Percentiles rank a stretch among this genome's conserved stretches.
phyloP scores from a whole-genome alignment of 2,888 invertebrate genomes.

The Polietes domitor region DNA sequence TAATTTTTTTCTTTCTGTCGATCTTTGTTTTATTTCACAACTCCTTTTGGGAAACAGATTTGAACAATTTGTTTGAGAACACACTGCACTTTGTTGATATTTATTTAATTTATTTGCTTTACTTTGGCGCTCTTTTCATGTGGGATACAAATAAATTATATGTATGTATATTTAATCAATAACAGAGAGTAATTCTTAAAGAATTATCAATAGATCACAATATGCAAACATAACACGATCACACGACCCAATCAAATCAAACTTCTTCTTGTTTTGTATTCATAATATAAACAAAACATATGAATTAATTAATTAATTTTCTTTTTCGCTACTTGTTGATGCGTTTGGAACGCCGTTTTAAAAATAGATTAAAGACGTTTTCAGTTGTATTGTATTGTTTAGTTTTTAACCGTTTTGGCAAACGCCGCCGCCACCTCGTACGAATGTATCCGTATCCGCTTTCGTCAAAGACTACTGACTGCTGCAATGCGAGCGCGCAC shows the following conservation, averaged over 20 bases:
- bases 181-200: constrained; percentile 6
- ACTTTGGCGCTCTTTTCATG: not conserved
- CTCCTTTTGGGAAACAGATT: not conserved
- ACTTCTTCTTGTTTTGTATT: not conserved
- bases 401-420: constrained; percentile 55
- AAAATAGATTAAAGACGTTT: constrained; percentile 2
- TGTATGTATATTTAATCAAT: not conserved
- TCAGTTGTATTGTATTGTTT: constrained; percentile 24
- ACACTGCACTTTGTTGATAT: constrained; percentile 13
- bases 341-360: constrained; percentile 12
- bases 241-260: not conserved
- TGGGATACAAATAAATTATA: constrained; percentile 13
- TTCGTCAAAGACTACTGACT: constrained; percentile 65
- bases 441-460: constrained; percentile 67
- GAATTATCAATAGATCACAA: constrained; percentile 31
- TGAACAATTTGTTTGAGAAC: not conserved
- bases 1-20: not conserved
- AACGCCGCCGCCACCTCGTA: constrained; percentile 39
- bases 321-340: not conserved
- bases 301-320: not conserved
- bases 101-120: not conserved
- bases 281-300: not conserved
- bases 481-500: constrained; percentile 56
- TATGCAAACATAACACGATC: not conserved
- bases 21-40: not conserved